Base-by-base conservation (phyloP, 2,888 invertebrate genomes). In the Mellilla xanthometata region DNA sequence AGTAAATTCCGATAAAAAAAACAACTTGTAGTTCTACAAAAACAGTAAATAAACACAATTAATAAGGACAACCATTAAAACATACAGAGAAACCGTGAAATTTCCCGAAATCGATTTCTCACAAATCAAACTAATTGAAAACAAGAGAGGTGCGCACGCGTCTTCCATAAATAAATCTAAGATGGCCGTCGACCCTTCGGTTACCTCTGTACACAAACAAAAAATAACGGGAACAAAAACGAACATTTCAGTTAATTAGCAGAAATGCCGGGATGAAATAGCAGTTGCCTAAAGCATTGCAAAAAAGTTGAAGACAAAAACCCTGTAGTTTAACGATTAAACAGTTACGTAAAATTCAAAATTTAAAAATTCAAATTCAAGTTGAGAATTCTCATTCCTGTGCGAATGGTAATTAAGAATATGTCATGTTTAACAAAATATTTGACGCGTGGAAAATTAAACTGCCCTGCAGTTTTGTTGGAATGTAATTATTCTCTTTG, bases 81-180 rank as follows among this genome's bases (percentile, higher is more conserved):
- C 15, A 24, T 39, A 12, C 30, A n/a, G 9, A 39, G 24, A 39
- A 44, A 28, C 44, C 40, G 26, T 52, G 49, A 43, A 44, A 46
- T 64, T 66, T 64, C 64, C 40, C 66, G 62, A 71, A 74, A 72
- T 72, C 69, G 68, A 72, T 75, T 74, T 68, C 63, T 58, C 62
- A 73, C 72, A 75, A 75, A 76, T 76, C 69, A 72, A 72, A 69
- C 68, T 73, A 76, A 75, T 75, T 73, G 73, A 74, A 72, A 58
- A 62, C 63, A 62, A 63, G 64, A 61, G 60, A 60, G 50, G 44
- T 42, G 59, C 68, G 64, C 76, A 65, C 64, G 70, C 70, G 67
- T 56, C 50, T 45, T 61, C 68, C 73, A 70, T 58, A 74, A 73
- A 70, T 74, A 73, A 62, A 68, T 54, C 40, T 59, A 68, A 68